Base-by-base conservation (phyloP, 2,113 vertebrate genomes). In the Notechis scutatus region DNA sequence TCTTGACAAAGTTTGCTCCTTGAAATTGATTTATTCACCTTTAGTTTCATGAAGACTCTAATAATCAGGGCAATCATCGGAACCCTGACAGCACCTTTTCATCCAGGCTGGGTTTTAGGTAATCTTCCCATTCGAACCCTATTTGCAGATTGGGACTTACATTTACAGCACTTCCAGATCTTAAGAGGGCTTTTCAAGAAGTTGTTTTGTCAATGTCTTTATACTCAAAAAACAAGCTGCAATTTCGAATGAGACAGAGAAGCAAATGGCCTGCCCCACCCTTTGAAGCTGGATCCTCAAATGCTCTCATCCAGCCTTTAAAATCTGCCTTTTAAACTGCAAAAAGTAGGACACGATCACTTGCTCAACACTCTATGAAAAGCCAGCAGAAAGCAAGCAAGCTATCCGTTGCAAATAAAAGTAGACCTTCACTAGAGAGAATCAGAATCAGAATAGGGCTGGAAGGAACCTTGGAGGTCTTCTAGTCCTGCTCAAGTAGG, bases 21-120 rank as follows among this genome's bases (percentile, higher is more conserved):
- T 50, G 59, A 90, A 85, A 3, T 6, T 21, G 47, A 89, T 20
- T 74, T 39, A 34, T 74, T 39, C 69, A 11, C 0, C 20, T 92
- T 21, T 93, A 86, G 91, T 89, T 91, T 97, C 97, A 93, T 95
- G 15, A 87, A 87, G 24, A 15, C 14, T 87, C 45, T 74, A 34
- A 74, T 74, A 74, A 18, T 0, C 47, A 47, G 47, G 47, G 47
- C 47, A 47, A 47, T 47, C 47, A 1, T 47, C 6, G 47, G 47
- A 47, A 47, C 47, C 47, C 47, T 47, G 47, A 47, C 47, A 47
- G 47, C 47, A 47, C 47, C 47, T 74, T 15, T 34, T 74, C 21
- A 52, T 87, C 24, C 14, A 8, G 6, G 26, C 11, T 52, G 47
- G 24, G 10, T 29, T 52, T 87, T 14, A 54, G 26, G 20, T 24